Evolutionary conservation across 1,140 invertebrate genomes (phyloP), one percentile per base, ranked within the genome.

Genomic region (Oncopodura yosiiana): DNA sequence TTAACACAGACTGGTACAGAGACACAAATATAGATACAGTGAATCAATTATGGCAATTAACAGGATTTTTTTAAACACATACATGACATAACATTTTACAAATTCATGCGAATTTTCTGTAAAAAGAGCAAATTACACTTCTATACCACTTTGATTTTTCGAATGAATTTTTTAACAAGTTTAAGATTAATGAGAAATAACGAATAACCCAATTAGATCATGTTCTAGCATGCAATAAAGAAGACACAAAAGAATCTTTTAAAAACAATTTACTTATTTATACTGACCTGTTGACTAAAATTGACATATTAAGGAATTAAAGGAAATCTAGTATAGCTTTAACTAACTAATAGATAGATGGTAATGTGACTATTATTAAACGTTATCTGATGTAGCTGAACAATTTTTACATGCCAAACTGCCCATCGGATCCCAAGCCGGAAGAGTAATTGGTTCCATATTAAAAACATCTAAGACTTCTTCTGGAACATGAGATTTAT

Each of bases 351-450:
- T 34, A n/a, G 8, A 34, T 34, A n/a, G n/a, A n/a, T 34, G 30
- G 8, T 8, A 9, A 34, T n/a, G 8, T n/a, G 30, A 34, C 14
- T 9, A 8, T 34, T n/a, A 34, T 8, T 9, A n/a, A 9, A 9
- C 30, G 8, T n/a, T n/a, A 8, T 9, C 14, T 9, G 30, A 34
- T 34, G 8, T n/a, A 34, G 30, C 6, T 9, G 30, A 34, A n/a
- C 30, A 36, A 49, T 8, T 26, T 3, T 23, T 49, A 5, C 56
- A 54, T n/a, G 59, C 59, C 23, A 61, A 44, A 6, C 54, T 43
- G 3, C 89, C 89, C 86, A 93, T 90, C 3, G 90, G 90, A 72
- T 93, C 90, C 89, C 88, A 93, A 0, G 88, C 87, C 3, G 88
- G 87, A 59, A 94, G 72, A 12, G 85, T 77, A 43, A 79, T 78